phyloP scores from a whole-genome alignment of 2,888 invertebrate genomes.

The Acronicta psi region DNA sequence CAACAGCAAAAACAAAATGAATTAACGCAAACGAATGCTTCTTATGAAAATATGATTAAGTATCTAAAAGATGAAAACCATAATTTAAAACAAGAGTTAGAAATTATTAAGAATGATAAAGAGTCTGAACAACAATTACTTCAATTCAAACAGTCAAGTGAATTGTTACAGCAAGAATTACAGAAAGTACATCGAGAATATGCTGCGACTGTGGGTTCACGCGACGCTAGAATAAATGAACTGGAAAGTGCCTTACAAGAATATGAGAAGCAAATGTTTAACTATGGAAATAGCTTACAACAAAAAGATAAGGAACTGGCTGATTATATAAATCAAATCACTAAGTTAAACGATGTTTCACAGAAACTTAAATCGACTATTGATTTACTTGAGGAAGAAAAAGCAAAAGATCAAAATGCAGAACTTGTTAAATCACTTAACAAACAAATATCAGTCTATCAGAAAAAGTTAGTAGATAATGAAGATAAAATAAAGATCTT shows the following conservation, averaged over 20 bases:
- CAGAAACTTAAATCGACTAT: slow-evolving; percentile 86
- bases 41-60: slow-evolving; percentile 81
- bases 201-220: slow-evolving; percentile 69
- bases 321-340: slow-evolving; percentile 87
- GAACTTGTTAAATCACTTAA: slow-evolving; percentile 87
- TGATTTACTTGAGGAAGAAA: slow-evolving; percentile 84
- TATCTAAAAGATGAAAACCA: slow-evolving; percentile 79
- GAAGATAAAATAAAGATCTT: slow-evolving; percentile 78
- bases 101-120: slow-evolving; percentile 65
- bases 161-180: slow-evolving; percentile 73
- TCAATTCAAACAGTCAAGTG: slow-evolving; percentile 71
- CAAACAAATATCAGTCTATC: slow-evolving; percentile 83
- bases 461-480: slow-evolving; percentile 78
- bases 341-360: slow-evolving; percentile 86
- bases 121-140: slow-evolving; percentile 68
- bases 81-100: slow-evolving; percentile 78
- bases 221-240: slow-evolving; percentile 84
- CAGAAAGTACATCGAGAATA: slow-evolving; percentile 79
- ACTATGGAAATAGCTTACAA: slow-evolving; percentile 78
- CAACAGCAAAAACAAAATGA: slow-evolving; percentile 83
- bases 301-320: slow-evolving; percentile 85
- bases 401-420: slow-evolving; percentile 84
- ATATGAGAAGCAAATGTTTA: slow-evolving; percentile 85
- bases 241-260: slow-evolving; percentile 83
- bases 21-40: slow-evolving; percentile 67